Evolutionary conservation across 2,113 vertebrate species (phyloP), one percentile per base, ranked within the genome.

Genomic region (Pedionomus torquatus): DNA sequence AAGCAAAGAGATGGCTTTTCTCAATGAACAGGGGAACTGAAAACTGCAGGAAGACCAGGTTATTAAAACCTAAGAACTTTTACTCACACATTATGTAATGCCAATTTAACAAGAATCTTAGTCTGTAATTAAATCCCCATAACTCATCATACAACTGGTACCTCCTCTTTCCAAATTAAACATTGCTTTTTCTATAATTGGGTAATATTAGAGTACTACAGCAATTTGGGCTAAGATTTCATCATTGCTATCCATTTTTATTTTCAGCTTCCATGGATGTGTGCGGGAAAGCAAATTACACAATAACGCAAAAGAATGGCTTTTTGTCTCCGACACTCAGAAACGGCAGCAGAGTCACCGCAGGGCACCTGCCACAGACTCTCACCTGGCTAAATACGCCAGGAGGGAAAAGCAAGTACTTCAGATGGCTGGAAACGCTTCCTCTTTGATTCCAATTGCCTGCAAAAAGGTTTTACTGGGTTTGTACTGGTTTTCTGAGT

Each of bases 121-220:
- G 60, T 84, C 66, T 85, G 83, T 74, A 90, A 95, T 96, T 72
- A 96, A 84, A 81, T 61, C 30, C 87, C 33, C 55, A 65, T 58
- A 87, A n/a, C 19, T 90, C 60, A 71, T 83, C 64, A 41, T 70
- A 13, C 39, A 71, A 86, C 75, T 75, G 58, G 75, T 83, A 77
- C 64, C 21, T 89, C 70, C 65, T 76, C 51, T 68, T 46, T 82
- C 79, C 92, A 93, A 94, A 95, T 96, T 89, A 89, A 97, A 95
- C 76, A 81, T 52, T 49, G 24, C 3, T 71, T 86, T 55, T 94
- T 37, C 68, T 70, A 55, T 91, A 89, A 95, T 87, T 83, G 87
- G 68, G 69, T 93, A 87, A 96, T 90, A 80, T 68, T 61, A 71
- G 64, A 94, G 76, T 58, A 76, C 41, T 71, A n/a, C 17, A 76